Evolutionary conservation across 2,888 invertebrate species (phyloP), one percentile per base, ranked within the genome.

Genomic region (Latrodectus elegans): DNA sequence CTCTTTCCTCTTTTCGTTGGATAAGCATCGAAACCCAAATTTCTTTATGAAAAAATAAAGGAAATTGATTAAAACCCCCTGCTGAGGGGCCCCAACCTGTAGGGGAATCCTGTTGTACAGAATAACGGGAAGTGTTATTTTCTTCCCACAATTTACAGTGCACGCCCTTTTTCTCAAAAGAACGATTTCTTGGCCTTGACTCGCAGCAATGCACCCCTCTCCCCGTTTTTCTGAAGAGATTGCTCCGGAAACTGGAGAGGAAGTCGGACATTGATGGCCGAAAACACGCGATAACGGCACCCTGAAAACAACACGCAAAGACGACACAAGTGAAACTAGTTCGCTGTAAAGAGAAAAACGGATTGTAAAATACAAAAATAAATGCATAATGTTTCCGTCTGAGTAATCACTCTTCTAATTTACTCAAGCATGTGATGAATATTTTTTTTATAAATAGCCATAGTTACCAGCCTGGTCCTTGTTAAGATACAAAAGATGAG

Each of bases 211-310:
- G 60, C 72, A 15, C 51, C 51, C 15, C 55, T 65, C 55, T 53
- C 78, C 15, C n/a, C 71, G 52, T 17, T 17, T 71, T 38, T 12
- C 2, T 70, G 68, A 68, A 38, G 38, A 70, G 10, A 22, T 38
- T 10, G 26, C 10, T 60, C 83, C 76, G 83, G 76, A 83, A 83
- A 76, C 64, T 64, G 76, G 76, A 83, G 76, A 76, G 83, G 76
- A 83, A 76, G 76, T 55, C 55, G 26, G 60, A 11, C 49, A 75
- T 53, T 65, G 65, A 38, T 60, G 51, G 64, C 71, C 71, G 26
- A 76, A 83, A 83, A 76, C 83, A 83, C 76, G 83, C 83, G 53
- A 83, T 53, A 71, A 9, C 8, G 17, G 38, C 22, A 14, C 49
- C 17, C 22, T 9, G 22, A 51, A 60, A 60, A 60, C 60, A 60